Base-by-base conservation (phyloP, 2,113 vertebrate species). In the Jaculus jaculus region DNA sequence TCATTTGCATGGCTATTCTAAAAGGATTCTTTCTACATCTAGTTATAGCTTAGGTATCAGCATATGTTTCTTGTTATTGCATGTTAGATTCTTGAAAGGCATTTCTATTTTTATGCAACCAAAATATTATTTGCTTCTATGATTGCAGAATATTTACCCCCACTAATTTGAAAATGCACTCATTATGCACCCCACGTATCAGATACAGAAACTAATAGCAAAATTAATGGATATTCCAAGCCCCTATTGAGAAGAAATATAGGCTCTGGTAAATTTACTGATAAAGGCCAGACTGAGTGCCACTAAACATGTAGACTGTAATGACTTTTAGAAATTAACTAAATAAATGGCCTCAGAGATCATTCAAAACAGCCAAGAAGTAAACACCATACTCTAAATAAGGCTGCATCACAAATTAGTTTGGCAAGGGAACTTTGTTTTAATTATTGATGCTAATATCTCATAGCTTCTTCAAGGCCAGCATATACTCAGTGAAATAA, bases 101-200 rank as follows among this genome's bases (percentile, higher is more conserved):
- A 7, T 58, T 83, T 93, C 90, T 66, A 47, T 81, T 93, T 69
- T 89, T 61, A 86, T 23, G 87, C 7, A 96, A 92, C 74, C 54
- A 95, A 96, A 94, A 86, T 95, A 95, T 90, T 94, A 97, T 92
- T 92, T 94, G 34, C 78, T 87, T 88, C 75, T 72, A 90, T 89
- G 95, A 96, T 92, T 94, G 74, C 42, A 90, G 71, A 96, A 84
- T 92, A 88, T 81, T 96, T 92, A 92, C n/a, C 72, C 42, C 47
- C 32, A 81, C 80, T 92, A 91, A 93, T 94, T 92, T 97, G 54
- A 39, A 96, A 92, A 91, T 93, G 8, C 24, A 92, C 90, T 93
- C 61, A 87, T 91, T 87, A 78, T 89, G 32, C 63, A 94, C 92
- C 79, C 28, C 58, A 89, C 93, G 30, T 66, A 90, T 79, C 66